Base-by-base conservation (phyloP, 2,113 vertebrate genomes). In the Tamias sibiricus region DNA sequence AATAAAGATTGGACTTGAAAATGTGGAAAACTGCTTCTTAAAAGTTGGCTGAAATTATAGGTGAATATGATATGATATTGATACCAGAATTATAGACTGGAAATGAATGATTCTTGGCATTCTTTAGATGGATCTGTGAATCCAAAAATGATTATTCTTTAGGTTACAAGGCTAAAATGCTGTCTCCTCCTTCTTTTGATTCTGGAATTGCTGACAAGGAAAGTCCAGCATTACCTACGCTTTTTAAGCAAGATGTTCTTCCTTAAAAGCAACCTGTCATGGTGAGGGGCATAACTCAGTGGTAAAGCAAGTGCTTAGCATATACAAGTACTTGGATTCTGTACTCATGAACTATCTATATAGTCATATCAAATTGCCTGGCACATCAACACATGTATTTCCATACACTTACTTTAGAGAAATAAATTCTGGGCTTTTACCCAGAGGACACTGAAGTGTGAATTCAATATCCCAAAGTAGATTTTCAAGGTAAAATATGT, bases 51-150 rank as follows among this genome's bases (percentile, higher is more conserved):
- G 72, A 75, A 85, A 68, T 93, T 11, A 47, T 26, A 66, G 11
- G 49, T 42, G 74, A 92, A 71, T 22, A 37, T 84, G 40, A 90
- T 86, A 35, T 26, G 40, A 90, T 86, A 35, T 26, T 54, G 44
- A 64, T 32, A 12, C 24, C 82, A 47, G 52, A 88, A 54, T 87
- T n/a, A 69, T 17, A 77, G 52, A 3, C 44, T 47, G 40, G 66
- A 91, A 93, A 95, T 85, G 44, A 85, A 20, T n/a, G 87, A 49
- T n/a, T 96, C 42, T 95, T 83, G 82, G 75, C 11, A 66, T 42
- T 83, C 26, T 87, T 89, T 86, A 62, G 22, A 75, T 59, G 77
- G 59, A 74, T 64, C 76, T 76, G n/a, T 24, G 13, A 57, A 69
- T 59, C n/a, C 74, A 62, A 19, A 75, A 32, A 85, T 6, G 16